These are phyloP conservation scores for Tenthredo notha DNA, from an alignment of 2,888 invertebrate genomes.

Conservation along the genomic window DNA sequence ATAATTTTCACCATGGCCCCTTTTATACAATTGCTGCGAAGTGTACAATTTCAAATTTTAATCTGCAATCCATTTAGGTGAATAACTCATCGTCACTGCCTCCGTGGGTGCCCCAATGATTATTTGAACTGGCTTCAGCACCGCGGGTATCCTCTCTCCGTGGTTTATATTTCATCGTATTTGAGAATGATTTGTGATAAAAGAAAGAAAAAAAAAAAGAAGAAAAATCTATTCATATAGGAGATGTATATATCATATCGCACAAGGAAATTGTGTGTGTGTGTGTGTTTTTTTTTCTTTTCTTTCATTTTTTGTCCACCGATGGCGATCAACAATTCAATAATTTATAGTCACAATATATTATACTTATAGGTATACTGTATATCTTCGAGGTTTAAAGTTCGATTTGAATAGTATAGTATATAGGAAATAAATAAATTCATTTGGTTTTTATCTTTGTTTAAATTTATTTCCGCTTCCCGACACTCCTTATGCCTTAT, in stretches of 20 bases:
- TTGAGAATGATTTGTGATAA: background rate
- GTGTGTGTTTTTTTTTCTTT: background rate
- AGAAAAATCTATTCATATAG: background rate
- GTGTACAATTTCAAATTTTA: constrained; percentile 39
- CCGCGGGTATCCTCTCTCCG: background rate
- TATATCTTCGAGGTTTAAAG: background rate
- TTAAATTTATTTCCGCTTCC: constrained; percentile 3
- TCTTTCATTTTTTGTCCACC: background rate
- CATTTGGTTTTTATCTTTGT: background rate
- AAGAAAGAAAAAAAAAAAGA: background rate
- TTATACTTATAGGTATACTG: background rate
- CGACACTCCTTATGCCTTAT: background rate
- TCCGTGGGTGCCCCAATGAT: background rate
- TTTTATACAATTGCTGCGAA: background rate
- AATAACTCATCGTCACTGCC: constrained; percentile 26
- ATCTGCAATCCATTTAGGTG: constrained; percentile 3
- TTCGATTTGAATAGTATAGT: background rate
- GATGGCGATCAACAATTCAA: background rate
- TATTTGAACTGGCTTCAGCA: constrained; percentile 2
- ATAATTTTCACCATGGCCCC: background rate
- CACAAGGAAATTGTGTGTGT: background rate
- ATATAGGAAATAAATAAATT: background rate
- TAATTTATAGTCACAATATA: constrained; percentile 1
- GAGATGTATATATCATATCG: background rate
- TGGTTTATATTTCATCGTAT: background rate